phyloP scores from a whole-genome alignment of 2,797 vertebrate genomes.

The Vireo griseus region DNA sequence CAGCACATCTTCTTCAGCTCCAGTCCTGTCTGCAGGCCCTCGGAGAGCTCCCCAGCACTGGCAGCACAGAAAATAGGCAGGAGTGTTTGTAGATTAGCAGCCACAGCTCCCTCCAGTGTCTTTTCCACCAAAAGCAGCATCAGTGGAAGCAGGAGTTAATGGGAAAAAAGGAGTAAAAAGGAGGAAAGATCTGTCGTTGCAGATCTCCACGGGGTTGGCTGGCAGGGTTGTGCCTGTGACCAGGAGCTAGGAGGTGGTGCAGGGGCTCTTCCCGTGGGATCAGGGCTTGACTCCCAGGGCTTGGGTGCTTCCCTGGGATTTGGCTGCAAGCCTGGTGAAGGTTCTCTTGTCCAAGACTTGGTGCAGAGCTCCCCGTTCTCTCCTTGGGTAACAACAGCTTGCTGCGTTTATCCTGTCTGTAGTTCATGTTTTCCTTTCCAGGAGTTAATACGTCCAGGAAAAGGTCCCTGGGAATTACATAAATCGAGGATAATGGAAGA shows the following conservation, averaged over 20 bases:
- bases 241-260: rapidly evolving
- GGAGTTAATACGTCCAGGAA: neutral
- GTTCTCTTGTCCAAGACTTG: neutral
- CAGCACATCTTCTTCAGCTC: rapidly evolving
- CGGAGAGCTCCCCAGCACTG: neutral
- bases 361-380: neutral
- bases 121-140: rapidly evolving
- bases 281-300: neutral
- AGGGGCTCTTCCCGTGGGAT: neutral
- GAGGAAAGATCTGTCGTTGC: neutral
- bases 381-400: rapidly evolving
- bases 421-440: neutral
- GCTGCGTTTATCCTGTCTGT: rapidly evolving
- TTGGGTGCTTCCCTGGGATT: neutral
- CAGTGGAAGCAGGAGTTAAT: neutral
- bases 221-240: rapidly evolving
- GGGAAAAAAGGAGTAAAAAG: neutral
- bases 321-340: neutral
- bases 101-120: neutral
- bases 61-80: neutral
- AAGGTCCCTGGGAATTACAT: neutral
- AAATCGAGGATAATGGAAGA: neutral
- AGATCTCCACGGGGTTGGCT: rapidly evolving
- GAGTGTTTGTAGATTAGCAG: rapidly evolving
- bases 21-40: rapidly evolving